phyloP scores from a whole-genome alignment of 2,888 invertebrate genomes.

The Iselma pallidipennis region DNA sequence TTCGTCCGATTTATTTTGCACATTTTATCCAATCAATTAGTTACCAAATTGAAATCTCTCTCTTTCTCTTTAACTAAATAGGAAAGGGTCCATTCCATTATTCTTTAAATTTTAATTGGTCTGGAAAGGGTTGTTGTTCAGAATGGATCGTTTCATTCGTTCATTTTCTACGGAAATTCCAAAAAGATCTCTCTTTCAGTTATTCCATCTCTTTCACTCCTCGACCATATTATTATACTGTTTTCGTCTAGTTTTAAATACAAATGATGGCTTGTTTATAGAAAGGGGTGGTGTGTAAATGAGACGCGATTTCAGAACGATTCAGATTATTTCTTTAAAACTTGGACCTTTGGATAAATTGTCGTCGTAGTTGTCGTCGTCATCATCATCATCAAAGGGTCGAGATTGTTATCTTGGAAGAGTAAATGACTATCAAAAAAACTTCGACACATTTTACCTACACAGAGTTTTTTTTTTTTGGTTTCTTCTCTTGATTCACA shows the following conservation, averaged over 20 bases:
- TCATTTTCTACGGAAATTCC: constrained; percentile 16
- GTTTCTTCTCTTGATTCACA: no score
- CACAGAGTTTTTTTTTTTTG: no score
- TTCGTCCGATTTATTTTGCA: background rate
- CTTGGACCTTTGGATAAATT: constrained; percentile 16
- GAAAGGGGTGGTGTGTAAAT: constrained; percentile 20
- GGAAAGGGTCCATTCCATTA: constrained; percentile 25
- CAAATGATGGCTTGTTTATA: constrained; percentile 28
- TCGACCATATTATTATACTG: background rate
- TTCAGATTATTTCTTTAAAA: constrained; percentile 27
- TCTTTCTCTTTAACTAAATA: background rate
- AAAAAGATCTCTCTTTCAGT: constrained; percentile 12
- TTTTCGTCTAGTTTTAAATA: background rate
- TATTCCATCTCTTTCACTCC: background rate
- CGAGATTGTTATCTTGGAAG: constrained; percentile 17
- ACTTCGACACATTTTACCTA: no score
- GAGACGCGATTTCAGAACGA: constrained; percentile 23
- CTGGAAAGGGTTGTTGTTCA: constrained; percentile 31
- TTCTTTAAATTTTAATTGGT: constrained; percentile 39
- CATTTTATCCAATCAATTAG: background rate
- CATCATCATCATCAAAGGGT: constrained; percentile 18
- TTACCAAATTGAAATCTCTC: background rate
- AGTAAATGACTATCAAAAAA: no score
- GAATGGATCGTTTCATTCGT: constrained; percentile 22
- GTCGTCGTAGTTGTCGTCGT: background rate